phyloP scores from a whole-genome alignment of 2,888 invertebrate species.

The Cryptosula pallasiana region DNA sequence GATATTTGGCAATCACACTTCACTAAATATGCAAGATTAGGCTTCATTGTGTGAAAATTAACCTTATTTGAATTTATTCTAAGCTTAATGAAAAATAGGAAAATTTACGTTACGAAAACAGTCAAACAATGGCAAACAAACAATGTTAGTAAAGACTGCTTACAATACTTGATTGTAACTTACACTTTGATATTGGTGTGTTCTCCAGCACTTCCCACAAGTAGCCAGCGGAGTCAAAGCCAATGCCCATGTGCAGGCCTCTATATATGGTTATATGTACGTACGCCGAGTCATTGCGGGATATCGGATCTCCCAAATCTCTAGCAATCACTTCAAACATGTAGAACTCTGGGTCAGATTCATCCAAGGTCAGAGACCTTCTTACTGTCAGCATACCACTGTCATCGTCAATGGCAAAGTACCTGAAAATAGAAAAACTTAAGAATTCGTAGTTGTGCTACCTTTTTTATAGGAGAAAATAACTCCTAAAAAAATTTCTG shows the following conservation, averaged over 20 bases:
- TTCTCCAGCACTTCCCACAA: slow-evolving; percentile 1
- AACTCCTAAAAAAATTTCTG: no score
- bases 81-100: no score
- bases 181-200: neutral
- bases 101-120: no score
- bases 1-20: no score
- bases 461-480: no score
- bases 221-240: slow-evolving; percentile 5
- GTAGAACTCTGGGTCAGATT: neutral
- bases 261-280: neutral
- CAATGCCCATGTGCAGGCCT: neutral
- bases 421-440: neutral
- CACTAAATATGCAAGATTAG: no score
- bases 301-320: neutral
- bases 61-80: no score
- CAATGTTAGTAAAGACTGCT: no score
- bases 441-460: no score
- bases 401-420: neutral
- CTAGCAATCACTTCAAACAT: neutral
- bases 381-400: slow-evolving; percentile 4
- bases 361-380: neutral
- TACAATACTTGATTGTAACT: no score
- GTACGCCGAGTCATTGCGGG: neutral
- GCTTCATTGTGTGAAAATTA: no score
- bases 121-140: no score